Conservation (phyloP, 2,888 invertebrate genomes). For the Xestia rhomboidea region DNA sequence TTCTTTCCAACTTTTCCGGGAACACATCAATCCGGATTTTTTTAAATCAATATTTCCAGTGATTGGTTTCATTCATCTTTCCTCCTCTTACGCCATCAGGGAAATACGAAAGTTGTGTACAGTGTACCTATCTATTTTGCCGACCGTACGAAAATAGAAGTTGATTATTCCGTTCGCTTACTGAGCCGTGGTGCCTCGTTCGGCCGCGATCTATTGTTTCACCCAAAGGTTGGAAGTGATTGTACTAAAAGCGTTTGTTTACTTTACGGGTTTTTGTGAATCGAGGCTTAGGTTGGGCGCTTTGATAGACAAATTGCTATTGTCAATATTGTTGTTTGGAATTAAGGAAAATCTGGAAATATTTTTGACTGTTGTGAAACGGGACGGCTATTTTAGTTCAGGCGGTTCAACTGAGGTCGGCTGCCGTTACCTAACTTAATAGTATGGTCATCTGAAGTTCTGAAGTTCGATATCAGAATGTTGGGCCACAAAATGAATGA, state of each 20-base stretch:
- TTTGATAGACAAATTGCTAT: slow-evolving; percentile 59
- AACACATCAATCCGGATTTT: slow-evolving; percentile 10
- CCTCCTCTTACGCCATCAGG: slow-evolving; percentile 11
- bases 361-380: slow-evolving; percentile 15
- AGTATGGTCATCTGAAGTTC: too few relatives aligned
- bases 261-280: slow-evolving; percentile 56
- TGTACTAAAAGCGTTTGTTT: slow-evolving; percentile 62
- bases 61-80: slow-evolving; percentile 34
- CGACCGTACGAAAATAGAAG: slow-evolving; percentile 53
- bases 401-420: background rate
- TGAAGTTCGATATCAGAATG: too few relatives aligned
- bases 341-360: slow-evolving; percentile 31
- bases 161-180: slow-evolving; percentile 61
- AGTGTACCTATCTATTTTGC: slow-evolving; percentile 36
- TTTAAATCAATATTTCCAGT: slow-evolving; percentile 34
- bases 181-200: slow-evolving; percentile 54
- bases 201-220: slow-evolving; percentile 57
- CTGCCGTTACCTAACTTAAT: too few relatives aligned
- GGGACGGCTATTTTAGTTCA: background rate
- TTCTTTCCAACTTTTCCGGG: background rate
- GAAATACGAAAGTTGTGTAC: slow-evolving; percentile 42
- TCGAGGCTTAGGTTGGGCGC: slow-evolving; percentile 52
- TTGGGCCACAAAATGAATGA: too few relatives aligned
- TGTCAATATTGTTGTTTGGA: slow-evolving; percentile 54
- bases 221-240: slow-evolving; percentile 61